Evolutionary conservation across 2,888 invertebrate species (phyloP), one percentile per base, ranked within the genome.

Genomic region (Chymomyza procnemis): DNA sequence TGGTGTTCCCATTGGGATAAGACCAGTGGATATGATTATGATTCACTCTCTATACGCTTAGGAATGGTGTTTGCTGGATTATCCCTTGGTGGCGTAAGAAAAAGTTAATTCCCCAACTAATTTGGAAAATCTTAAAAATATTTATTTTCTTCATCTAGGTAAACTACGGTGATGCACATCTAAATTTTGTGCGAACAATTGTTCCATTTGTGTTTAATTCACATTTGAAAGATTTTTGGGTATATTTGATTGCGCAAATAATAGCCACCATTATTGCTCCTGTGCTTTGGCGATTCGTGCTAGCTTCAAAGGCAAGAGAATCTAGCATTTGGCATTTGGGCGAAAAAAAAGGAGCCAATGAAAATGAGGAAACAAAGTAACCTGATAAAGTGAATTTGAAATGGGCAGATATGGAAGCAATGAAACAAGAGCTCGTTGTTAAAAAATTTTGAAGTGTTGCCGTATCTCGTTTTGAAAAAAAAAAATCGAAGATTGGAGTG

Each of bases 1-100:
- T 69, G 48, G 14, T 78, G 78, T 19, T 61, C 66, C 6, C 34
- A 54, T 8, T 78, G 78, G 78, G 78, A 78, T 56, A 52, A 48
- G 0, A 70, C 77, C 0, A 74, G 61, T 9, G 18, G 59, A 0
- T 18, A 6, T 0, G 26, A 16, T 0, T 71, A 65, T 16, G 74
- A 74, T 58, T 60, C 77, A 0, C 0, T 67, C 0, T 30, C 78
- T 0, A 1, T 67, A 0, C 77, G 80, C 2, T 4, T 78, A 14
- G 78, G 77, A 19, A 46, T 78, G 4, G 34, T 65, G 2, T 6
- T 71, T 6, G 26, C 54, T 1, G 61, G 62, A 0, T 2, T 78
- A 0, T 12, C 26, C 9, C 63, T 22, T 22, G 57, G 60, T 9
- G 26, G 50, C 12, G 78, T 78, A 30, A 64, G 71, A 67, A 16